Conservation (phyloP, 2,797 vertebrate genomes). For the Myotis daubentonii region DNA sequence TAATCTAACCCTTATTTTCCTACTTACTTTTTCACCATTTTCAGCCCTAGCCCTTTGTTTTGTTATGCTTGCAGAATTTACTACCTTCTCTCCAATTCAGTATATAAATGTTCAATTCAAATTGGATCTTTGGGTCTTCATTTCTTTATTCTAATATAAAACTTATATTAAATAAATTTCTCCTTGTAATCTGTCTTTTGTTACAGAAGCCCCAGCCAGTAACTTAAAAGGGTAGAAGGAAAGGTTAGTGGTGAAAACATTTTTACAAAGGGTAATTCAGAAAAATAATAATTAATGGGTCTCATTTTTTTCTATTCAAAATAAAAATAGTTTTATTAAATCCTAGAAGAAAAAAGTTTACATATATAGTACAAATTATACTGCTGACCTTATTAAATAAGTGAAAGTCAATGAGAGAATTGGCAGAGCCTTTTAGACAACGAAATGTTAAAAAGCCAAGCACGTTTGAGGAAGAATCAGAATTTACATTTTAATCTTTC, state of each 20-base stretch:
- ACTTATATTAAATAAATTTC: neutral
- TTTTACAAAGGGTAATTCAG: conserved; percentile 48
- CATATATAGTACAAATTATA: conserved; percentile 59
- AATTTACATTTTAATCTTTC: conserved; percentile 76
- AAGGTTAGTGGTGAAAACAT: neutral
- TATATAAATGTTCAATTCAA: neutral
- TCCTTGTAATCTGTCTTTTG: neutral
- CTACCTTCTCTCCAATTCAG: neutral
- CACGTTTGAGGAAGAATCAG: conserved; percentile 62
- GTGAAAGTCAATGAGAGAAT: conserved; percentile 73
- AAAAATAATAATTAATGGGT: conserved; percentile 56
- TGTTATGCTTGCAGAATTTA: neutral
- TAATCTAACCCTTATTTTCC: neutral
- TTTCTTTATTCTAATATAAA: neutral
- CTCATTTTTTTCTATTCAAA: conserved; percentile 50
- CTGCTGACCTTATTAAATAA: conserved; percentile 71
- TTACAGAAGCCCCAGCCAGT: neutral
- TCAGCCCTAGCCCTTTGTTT: neutral
- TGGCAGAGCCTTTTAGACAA: conserved; percentile 68
- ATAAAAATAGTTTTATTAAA: conserved; percentile 59
- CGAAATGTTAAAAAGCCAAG: conserved; percentile 75
- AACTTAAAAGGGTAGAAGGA: neutral
- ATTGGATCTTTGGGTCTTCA: neutral
- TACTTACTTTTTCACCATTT: neutral
- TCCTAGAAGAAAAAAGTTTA: conserved; percentile 49